Evolutionary conservation across 2,113 vertebrate genomes (phyloP).

Genomic region (Macrotis lagotis): DNA sequence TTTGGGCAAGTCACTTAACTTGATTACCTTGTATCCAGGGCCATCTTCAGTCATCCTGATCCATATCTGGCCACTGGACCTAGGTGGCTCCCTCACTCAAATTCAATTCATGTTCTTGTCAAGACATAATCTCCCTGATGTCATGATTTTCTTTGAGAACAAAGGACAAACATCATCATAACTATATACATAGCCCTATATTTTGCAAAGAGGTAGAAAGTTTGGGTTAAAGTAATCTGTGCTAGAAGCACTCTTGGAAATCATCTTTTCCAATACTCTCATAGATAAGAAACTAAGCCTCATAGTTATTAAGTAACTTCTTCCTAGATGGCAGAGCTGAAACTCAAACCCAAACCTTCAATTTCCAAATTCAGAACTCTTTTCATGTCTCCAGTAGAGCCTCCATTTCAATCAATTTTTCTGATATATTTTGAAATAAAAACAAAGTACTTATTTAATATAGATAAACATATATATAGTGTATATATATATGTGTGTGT

Average conservation of each 20-base stretch:
- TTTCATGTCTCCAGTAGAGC: neutral
- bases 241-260: neutral
- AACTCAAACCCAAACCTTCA: neutral
- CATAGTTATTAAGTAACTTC: neutral
- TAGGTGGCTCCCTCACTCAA: too few relatives aligned
- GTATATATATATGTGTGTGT: too few relatives aligned
- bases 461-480: too few relatives aligned
- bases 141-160: too few relatives aligned
- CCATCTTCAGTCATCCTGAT: too few relatives aligned
- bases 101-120: too few relatives aligned
- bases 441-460: neutral
- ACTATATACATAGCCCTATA: too few relatives aligned
- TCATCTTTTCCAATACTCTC: neutral
- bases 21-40: too few relatives aligned
- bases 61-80: too few relatives aligned
- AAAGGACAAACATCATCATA: too few relatives aligned
- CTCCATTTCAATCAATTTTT: neutral
- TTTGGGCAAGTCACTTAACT: too few relatives aligned
- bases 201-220: neutral
- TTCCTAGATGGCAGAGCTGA: neutral
- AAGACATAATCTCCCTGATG: too few relatives aligned
- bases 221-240: neutral
- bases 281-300: neutral
- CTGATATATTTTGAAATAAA: neutral
- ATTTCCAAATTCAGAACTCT: neutral